Evolutionary conservation across 2,113 vertebrate genomes (phyloP).

Genomic region (Girardinichthys multiradiatus): DNA sequence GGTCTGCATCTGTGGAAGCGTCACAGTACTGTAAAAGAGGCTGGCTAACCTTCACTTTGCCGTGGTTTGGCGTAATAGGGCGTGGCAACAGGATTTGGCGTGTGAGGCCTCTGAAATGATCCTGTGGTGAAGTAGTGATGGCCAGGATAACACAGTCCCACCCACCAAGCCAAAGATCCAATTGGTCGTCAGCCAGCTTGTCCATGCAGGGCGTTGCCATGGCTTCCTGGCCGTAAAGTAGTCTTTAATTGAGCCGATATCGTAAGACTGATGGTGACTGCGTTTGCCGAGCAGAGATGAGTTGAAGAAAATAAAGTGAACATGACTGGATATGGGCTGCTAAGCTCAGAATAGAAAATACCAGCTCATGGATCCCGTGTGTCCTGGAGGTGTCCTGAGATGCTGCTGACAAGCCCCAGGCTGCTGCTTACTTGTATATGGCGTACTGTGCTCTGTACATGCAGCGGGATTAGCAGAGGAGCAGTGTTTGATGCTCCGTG

Average conservation of each 20-base stretch:
- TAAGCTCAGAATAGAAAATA: slow-evolving; percentile 50
- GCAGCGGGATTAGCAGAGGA: slow-evolving; percentile 43
- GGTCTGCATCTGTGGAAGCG: background rate
- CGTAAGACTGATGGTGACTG: slow-evolving; percentile 56
- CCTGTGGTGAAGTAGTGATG: slow-evolving; percentile 54
- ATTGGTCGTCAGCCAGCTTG: slow-evolving; percentile 63
- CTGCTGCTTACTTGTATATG: slow-evolving; percentile 26
- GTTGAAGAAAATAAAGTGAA: slow-evolving; percentile 5
- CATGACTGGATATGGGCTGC: slow-evolving; percentile 8
- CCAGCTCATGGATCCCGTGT: slow-evolving; percentile 11
- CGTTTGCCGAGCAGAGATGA: slow-evolving; percentile 21
- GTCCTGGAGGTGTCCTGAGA: slow-evolving; percentile 15
- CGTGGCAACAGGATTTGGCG: slow-evolving; percentile 55
- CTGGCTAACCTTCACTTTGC: slow-evolving; percentile 48
- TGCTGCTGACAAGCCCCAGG: slow-evolving; percentile 20
- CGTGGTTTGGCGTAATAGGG: slow-evolving; percentile 64
- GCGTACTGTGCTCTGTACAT: slow-evolving; percentile 31
- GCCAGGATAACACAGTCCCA: slow-evolving; percentile 44
- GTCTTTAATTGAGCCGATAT: slow-evolving; percentile 69
- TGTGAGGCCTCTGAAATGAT: slow-evolving; percentile 55
- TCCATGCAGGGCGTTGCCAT: slow-evolving; percentile 62
- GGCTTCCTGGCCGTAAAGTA: slow-evolving; percentile 58
- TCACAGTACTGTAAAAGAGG: slow-evolving; percentile 28
- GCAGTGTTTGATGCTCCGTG: slow-evolving; percentile 26
- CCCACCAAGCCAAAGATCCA: slow-evolving; percentile 45